Conservation (phyloP, 2,797 vertebrate species). For the Podarcis lilfordi region DNA sequence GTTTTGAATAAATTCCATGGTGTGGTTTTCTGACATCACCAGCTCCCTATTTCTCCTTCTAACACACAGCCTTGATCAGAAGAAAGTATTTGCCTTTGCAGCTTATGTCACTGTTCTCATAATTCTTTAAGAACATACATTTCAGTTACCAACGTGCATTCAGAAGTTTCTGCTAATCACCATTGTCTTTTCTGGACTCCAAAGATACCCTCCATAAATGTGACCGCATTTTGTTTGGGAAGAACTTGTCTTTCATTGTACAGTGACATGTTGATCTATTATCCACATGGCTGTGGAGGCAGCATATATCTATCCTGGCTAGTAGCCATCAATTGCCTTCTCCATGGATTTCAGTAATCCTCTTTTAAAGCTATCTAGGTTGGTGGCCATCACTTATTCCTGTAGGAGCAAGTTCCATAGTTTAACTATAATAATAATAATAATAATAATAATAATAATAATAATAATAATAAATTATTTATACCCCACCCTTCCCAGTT, state of each 20-base stretch:
- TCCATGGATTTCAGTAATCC: too few species aligned
- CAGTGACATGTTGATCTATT: not conserved
- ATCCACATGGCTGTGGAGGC: too few species aligned
- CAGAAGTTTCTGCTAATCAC: not conserved
- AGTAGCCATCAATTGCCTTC: too few species aligned
- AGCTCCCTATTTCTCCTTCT: not conserved
- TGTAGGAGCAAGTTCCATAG: too few species aligned
- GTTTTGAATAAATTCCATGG: not conserved
- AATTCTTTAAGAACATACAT: not conserved
- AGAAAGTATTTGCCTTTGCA: not conserved
- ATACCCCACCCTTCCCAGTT: too few species aligned
- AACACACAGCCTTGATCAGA: not conserved
- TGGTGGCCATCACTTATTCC: too few species aligned
- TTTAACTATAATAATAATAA: too few species aligned
- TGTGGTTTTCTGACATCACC: slow-evolving; percentile 3
- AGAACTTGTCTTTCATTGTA: not conserved
- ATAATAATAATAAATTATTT: too few species aligned
- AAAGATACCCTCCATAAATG: not conserved
- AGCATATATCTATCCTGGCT: too few species aligned
- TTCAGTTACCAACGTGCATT: not conserved
- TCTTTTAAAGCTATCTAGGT: too few species aligned
- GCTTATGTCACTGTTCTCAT: not conserved
- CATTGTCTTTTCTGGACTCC: not conserved
- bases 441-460: too few species aligned
- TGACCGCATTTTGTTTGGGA: not conserved